Evolutionary conservation across 2,888 invertebrate species (phyloP), one percentile per base, ranked within the genome.

Genomic region (Nomada fucata): DNA sequence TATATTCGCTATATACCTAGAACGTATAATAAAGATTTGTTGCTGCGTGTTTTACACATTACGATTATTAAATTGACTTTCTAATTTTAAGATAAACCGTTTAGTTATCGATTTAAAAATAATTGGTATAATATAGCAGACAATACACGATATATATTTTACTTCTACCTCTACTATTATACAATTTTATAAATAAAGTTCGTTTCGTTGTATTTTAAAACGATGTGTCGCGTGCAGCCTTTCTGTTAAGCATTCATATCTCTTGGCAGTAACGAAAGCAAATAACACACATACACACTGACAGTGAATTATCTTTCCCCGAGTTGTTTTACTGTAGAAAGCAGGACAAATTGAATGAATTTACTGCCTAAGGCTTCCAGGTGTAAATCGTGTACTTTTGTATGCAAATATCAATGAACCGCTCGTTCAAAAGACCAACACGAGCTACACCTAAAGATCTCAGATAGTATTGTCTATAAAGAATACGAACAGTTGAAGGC

Each of bases 251-350:
- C 29, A 29, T 36, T 36, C 29, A 53, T 63, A 69, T 67, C 60
- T 47, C 59, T 88, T 88, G 88, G 88, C 88, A 88, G 88, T 88
- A 88, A 88, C 79, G 72, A 88, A 88, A 87, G 81, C 52, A 73
- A 75, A 55, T 75, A 61, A 70, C 42, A 57, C 55, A 61, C 15
- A 47, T 68, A 42, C 10, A 76, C 63, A 47, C 15, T 15, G 15
- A 47, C 15, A 15, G 15, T 76, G 36, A 73, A 77, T 65, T 79
- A 75, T 69, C 47, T 29, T 70, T 42, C 23, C 11, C 26, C 36
- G 7, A 63, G 63, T 59, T 65, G 9, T 70, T 59, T 67, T 63
- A 57, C 52, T 26, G 5, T 72, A 55, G n/a, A 18, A 44, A 50
- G 60, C 57, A 23, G 60, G 29, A 29, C 50, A 36, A 36, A 68